Evolutionary conservation across 2,113 vertebrate genomes (phyloP).

Genomic region (Grantiella picta): DNA sequence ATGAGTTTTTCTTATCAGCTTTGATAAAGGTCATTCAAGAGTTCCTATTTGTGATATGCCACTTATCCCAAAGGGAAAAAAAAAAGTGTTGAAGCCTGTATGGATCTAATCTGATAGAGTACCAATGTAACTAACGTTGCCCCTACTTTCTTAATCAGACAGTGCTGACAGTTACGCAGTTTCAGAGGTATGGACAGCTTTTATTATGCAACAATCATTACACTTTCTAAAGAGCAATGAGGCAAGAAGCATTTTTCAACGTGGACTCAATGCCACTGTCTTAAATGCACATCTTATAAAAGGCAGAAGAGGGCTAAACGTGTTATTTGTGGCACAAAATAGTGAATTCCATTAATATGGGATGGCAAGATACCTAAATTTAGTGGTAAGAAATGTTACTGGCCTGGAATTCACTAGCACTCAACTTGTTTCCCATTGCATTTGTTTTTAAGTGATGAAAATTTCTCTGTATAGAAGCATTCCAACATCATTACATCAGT

Average conservation of each 20-base stretch:
- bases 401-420: not conserved
- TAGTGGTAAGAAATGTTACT: not conserved
- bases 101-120: not conserved
- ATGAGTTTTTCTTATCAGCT: not conserved
- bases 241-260: not conserved
- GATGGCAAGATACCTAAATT: not conserved
- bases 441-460: not conserved
- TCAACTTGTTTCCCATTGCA: not conserved
- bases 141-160: not conserved
- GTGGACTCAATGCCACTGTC: not conserved
- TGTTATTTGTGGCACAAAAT: not conserved
- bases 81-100: not conserved
- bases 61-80: not conserved
- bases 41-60: not conserved
- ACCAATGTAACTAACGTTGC: not conserved
- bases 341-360: not conserved
- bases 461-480: not conserved
- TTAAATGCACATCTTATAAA: not conserved
- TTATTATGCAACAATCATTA: not conserved
- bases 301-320: not conserved
- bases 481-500: not conserved
- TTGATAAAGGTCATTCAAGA: not conserved
- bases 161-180: not conserved
- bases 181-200: not conserved
- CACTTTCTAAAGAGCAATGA: not conserved